Base-by-base conservation (phyloP, 2,113 vertebrate species). In the Rhinolophus sinicus region DNA sequence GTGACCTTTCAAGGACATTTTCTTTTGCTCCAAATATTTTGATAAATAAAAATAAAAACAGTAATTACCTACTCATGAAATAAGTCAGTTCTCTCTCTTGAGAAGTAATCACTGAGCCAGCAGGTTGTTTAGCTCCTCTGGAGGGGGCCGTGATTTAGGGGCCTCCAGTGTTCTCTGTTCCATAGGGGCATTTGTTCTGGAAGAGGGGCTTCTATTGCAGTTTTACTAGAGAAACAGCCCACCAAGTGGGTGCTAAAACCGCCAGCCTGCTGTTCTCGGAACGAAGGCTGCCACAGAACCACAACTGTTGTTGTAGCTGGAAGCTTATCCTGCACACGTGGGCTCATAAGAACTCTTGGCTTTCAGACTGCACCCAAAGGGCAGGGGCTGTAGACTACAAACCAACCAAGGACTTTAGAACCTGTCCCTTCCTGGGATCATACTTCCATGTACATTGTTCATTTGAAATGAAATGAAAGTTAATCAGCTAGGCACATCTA, bases 21-120 rank as follows among this genome's bases (percentile, higher is more conserved):
- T 90, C 19, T 93, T 96, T 83, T 81, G 13, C 44, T 85, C 7
- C 52, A 70, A 87, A 80, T 70, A 73, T 70, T 88, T 65, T 90
- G 30, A 86, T 82, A 90, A 94, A 92, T 72, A 84, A 88, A 94
- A 52, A 70, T 81, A 65, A 88, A 78, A 87, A 38, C 8, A 35
- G 47, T 26, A 50, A 52, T 84, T 58, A 56, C 44, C 16, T 77
- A 64, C 30, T 73, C 64, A 76, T 67, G 58, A 94, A 38, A 75
- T 38, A 44, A 44, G 60, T n/a, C 30, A 35, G 28, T 58, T 80
- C n/a, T 80, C 35, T 90, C 65, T 28, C 28, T 81, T 58, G 72
- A 83, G 44, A 86, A 82, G 65, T 38, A 83, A 58, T 93, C 47
- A 62, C n/a, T 47, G 50, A 88, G 58, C 24, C 1, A 0, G 47